Base-by-base conservation (phyloP, 2,113 vertebrate genomes). In the Blennius ocellaris region DNA sequence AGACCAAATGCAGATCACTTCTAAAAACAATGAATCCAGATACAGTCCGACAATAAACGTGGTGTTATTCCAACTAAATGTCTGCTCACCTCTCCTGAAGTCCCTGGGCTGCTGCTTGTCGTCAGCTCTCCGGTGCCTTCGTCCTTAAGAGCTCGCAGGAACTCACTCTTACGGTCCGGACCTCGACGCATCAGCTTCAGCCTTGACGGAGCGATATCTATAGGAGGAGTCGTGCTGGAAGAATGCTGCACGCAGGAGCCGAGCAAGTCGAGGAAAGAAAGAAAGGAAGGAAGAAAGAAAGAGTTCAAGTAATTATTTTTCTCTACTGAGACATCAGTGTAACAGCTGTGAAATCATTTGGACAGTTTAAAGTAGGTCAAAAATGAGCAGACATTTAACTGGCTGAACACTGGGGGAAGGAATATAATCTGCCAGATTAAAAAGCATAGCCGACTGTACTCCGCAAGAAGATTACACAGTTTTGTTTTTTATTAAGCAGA, bases 101-200 rank as follows among this genome's bases (percentile, higher is more conserved):
- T 96, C 91, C 95, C 89, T 0, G 91, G 91, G 72, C 91, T 95
- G 92, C 94, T 96, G 89, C 90, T 91, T 0, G 96, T 95, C 3
- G 95, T 92, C 82, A 95, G 91, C 78, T 98, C 97, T 69, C 95
- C 96, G 0, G 96, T 96, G 64, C 95, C 93, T 74, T 97, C 98
- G 76, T 99, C 98, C 87, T 98, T 99, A 80, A 99, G 93, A 71
- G 96, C 90, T 89, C 97, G 96, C 83, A 98, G 93, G 83, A 99
- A 99, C 81, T 99, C 97, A 0, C 97, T 99, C 93, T 99, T 99
- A 48, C 96, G 96, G 90, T 98, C 97, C 0, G 96, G 96, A 88
- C 95, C 96, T 49, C 96, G 96, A 9, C 97, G 96, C 93, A 97
- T 97, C 93, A 99, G 92, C 90, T 97, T 98, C 7, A 99, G 92